Evolutionary conservation across 2,113 vertebrate species (phyloP), one percentile per base, ranked within the genome.

Genomic region (Stegastes partitus): DNA sequence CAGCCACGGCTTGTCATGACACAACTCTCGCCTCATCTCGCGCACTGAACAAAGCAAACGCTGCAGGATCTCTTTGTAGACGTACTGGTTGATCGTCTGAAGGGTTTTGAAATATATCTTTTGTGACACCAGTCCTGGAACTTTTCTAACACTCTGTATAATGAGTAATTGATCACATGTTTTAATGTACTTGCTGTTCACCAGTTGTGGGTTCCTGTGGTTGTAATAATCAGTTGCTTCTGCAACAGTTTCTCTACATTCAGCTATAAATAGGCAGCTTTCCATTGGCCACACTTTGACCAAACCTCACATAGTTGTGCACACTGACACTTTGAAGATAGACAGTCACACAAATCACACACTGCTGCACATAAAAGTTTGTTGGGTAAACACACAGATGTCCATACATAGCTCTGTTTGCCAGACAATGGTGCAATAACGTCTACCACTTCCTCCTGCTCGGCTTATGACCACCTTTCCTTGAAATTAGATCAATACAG

Each of bases 401-500:
- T 73, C 49, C 45, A 25, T 31, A 57, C 39, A 44, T 31, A 28
- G 45, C 59, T 3, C 34, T 11, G 8, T 61, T 42, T 66, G 26
- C 62, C 16, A 34, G 57, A 59, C 31, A 5, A 26, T 37, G 1
- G 0, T 44, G n/a, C 23, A 66, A 68, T 45, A 63, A 79, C 23
- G 61, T 50, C 69, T 9, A 44, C 10, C 0, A 19, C 4, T 44
- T 76, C 59, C 21, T 55, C 44, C 21, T 62, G 44, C 42, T 63
- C 80, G 58, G 49, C n/a, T 64, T 22, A 55, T 54, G 62, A 61
- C 79, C 70, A 53, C 21, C 75, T 83, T 68, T 62, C 50, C 66
- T 64, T 71, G 47, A 82, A 91, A 89, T 89, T 37, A 61, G 51
- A 85, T 88, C 57, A 75, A 71, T 53, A 51, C n/a, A 18, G 10